Percentiles rank a stretch among this genome's conserved stretches.
phyloP scores from a whole-genome alignment of 2,113 vertebrate genomes.

The Leucosticte australis region DNA sequence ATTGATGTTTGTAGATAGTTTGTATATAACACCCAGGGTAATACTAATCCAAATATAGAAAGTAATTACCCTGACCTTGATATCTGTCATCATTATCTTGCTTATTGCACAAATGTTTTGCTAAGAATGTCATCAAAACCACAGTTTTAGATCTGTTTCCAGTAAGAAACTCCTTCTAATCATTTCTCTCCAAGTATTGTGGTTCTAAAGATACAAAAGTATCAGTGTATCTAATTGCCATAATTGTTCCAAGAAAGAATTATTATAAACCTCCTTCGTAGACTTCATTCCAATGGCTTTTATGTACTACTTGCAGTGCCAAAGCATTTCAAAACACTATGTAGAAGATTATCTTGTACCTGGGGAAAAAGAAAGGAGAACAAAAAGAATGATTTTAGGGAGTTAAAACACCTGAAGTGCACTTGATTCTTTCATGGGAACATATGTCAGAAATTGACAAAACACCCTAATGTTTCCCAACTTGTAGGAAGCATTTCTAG shows the following conservation, averaged over 20 bases:
- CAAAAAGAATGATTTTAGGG: slow-evolving; percentile 47
- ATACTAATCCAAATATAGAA: slow-evolving; percentile 68
- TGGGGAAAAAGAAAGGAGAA: slow-evolving; percentile 37
- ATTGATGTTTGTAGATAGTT: slow-evolving; percentile 29
- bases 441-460: slow-evolving; percentile 10
- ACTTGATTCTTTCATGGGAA: slow-evolving; percentile 48
- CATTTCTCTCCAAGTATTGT: slow-evolving; percentile 58
- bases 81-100: slow-evolving; percentile 69
- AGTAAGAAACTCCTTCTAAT: slow-evolving; percentile 62
- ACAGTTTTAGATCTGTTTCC: slow-evolving; percentile 68
- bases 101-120: slow-evolving; percentile 49
- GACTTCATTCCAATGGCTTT: slow-evolving; percentile 51
- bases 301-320: slow-evolving; percentile 32
- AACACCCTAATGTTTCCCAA: neutral
- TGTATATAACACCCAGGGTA: slow-evolving; percentile 29
- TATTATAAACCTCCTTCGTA: slow-evolving; percentile 41
- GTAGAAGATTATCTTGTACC: slow-evolving; percentile 37
- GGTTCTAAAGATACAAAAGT: slow-evolving; percentile 58
- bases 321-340: slow-evolving; percentile 60
- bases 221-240: slow-evolving; percentile 43
- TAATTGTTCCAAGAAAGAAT: slow-evolving; percentile 68
- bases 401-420: slow-evolving; percentile 52
- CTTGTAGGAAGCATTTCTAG: slow-evolving; percentile 44
- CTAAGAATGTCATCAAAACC: slow-evolving; percentile 63
- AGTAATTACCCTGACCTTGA: slow-evolving; percentile 74